Conservation (phyloP, 1,140 invertebrate genomes). For the Idris sp. region DNA sequence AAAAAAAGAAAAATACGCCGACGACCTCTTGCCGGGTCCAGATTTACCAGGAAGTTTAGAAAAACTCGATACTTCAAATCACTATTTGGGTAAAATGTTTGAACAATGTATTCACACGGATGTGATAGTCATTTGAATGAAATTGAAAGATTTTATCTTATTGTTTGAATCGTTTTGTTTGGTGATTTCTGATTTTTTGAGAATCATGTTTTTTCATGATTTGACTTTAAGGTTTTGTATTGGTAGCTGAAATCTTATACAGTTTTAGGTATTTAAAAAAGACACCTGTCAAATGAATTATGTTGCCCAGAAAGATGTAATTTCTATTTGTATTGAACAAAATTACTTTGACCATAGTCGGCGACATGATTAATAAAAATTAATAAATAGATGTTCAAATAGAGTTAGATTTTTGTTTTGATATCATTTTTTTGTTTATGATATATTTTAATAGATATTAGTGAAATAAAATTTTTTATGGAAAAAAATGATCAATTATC, state of each 20-base stretch:
- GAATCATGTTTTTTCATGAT: slow-evolving; percentile 2
- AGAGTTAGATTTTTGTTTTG: slow-evolving; percentile 1
- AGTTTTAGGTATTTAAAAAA: slow-evolving; percentile 35
- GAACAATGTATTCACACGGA: slow-evolving; percentile 29
- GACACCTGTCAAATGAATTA: slow-evolving; percentile 45
- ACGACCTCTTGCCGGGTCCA: slow-evolving; percentile 33
- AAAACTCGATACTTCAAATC: slow-evolving; percentile 33
- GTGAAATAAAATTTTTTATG: slow-evolving; percentile 1
- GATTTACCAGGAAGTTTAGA: slow-evolving; percentile 50
- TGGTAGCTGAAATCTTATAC: slow-evolving; percentile 17
- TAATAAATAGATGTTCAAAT: too few species aligned
- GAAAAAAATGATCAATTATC: slow-evolving; percentile 7
- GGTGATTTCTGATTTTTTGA: slow-evolving; percentile 20
- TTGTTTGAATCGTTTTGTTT: slow-evolving; percentile 32
- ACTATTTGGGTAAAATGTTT: slow-evolving; percentile 42
- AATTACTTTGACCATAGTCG: slow-evolving; percentile 18
- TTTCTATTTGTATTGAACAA: slow-evolving; percentile 5
- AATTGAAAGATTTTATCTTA: slow-evolving; percentile 39
- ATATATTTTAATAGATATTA: not conserved
- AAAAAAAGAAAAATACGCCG: slow-evolving; percentile 34
- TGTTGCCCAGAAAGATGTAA: slow-evolving; percentile 31
- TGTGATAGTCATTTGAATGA: slow-evolving; percentile 13
- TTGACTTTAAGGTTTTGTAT: slow-evolving; percentile 19
- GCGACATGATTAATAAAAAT: slow-evolving; percentile 19
- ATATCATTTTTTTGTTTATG: not conserved